Percentiles rank a stretch among this genome's conserved stretches.
These are phyloP conservation scores for Phataginus tricuspis DNA, from an alignment of 2,797 vertebrate genomes.

Conservation along the genomic window DNA sequence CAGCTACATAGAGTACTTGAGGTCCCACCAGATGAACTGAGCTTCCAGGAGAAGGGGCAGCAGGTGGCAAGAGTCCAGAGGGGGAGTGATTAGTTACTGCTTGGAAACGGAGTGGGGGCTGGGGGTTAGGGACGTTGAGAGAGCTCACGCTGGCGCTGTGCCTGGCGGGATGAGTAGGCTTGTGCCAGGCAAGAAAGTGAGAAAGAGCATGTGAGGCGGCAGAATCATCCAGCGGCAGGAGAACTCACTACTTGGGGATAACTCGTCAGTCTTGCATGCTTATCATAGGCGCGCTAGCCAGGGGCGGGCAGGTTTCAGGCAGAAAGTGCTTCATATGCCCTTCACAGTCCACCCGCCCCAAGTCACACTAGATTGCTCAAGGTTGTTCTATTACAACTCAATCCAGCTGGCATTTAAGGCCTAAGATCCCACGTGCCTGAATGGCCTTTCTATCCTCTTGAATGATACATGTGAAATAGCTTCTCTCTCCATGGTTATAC, in stretches of 20 bases:
- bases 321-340: not conserved
- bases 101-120: not conserved
- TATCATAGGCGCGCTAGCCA: not conserved
- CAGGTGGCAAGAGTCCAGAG: not conserved
- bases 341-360: not conserved
- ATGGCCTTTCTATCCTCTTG: not conserved
- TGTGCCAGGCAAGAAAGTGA: not conserved
- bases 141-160: not conserved
- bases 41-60: not conserved
- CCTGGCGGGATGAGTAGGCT: not conserved
- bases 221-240: not conserved
- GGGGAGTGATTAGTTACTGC: not conserved
- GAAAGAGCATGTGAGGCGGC: not conserved
- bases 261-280: not conserved
- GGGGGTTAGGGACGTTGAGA: not conserved
- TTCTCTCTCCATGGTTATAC: conserved; percentile 1
- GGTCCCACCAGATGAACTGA: not conserved
- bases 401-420: not conserved
- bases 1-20: not conserved
- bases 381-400: not conserved
- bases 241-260: not conserved
- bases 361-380: not conserved
- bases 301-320: not conserved
- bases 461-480: not conserved
- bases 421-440: not conserved